These are phyloP conservation scores for Parnassius apollo DNA, from an alignment of 2,888 invertebrate species.

Conservation along the genomic window DNA sequence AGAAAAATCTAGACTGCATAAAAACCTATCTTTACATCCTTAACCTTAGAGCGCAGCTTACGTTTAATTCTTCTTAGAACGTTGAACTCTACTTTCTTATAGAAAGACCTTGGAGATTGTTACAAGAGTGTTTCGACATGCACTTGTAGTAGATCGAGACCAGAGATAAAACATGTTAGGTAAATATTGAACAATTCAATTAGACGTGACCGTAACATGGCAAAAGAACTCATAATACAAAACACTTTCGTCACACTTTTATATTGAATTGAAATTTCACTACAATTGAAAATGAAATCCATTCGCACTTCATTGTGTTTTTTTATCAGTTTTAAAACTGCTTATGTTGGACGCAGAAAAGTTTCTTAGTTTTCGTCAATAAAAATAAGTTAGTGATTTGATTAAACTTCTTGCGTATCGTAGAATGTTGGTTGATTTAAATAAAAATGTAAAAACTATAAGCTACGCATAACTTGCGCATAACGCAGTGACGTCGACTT, in stretches of 20 bases:
- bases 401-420: too few relatives aligned
- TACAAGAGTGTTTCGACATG: conserved; percentile 35
- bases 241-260: conserved; percentile 6
- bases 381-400: too few relatives aligned
- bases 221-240: conserved; percentile 19
- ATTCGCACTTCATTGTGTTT: conserved; percentile 2
- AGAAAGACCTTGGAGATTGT: conserved; percentile 28
- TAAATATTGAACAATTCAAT: conserved; percentile 33
- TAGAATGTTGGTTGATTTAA: too few relatives aligned
- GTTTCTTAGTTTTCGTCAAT: too few relatives aligned
- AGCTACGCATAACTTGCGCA: not conserved
- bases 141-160: conserved; percentile 51
- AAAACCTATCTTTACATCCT: not conserved
- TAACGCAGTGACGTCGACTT: conserved; percentile 23
- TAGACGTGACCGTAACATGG: conserved; percentile 31
- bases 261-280: conserved; percentile 1
- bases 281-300: conserved; percentile 25
- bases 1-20: conserved; percentile 19
- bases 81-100: conserved; percentile 7
- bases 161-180: conserved; percentile 34
- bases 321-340: too few relatives aligned
- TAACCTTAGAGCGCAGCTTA: not conserved
- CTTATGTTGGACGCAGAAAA: not conserved
- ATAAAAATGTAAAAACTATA: too few relatives aligned
- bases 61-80: not conserved